A percentile compares a stretch with the other conserved stretches of the same genome.
phyloP scores from a whole-genome alignment of 2,888 invertebrate species.

The Coremacera marginata region DNA sequence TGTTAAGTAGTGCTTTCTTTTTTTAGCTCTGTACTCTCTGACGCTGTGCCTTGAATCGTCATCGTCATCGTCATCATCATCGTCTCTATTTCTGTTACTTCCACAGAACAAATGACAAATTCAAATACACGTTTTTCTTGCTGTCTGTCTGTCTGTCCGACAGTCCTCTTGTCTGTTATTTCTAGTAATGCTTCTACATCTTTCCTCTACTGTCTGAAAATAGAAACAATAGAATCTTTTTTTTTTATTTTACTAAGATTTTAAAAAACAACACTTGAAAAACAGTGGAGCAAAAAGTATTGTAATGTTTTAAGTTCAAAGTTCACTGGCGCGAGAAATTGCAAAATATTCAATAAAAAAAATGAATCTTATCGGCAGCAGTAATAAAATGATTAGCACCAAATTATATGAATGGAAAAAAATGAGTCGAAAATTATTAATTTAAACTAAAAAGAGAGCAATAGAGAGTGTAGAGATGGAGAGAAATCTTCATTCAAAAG shows the following conservation, averaged over 20 bases:
- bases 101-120: background rate
- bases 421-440: background rate
- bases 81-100: background rate
- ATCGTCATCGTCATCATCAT: slow-evolving; percentile 3
- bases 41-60: background rate
- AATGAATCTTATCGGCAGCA: background rate
- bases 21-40: no score
- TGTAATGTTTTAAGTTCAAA: background rate
- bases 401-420: background rate
- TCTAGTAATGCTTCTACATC: no score
- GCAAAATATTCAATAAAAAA: background rate
- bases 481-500: background rate
- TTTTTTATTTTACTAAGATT: background rate
- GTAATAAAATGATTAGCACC: background rate
- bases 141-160: no score
- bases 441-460: background rate
- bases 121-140: no score
- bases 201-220: no score
- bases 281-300: background rate
- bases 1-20: no score
- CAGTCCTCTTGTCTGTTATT: no score
- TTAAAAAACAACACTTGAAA: background rate
- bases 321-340: background rate
- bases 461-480: background rate
- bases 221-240: background rate